Conservation (phyloP, 2,888 invertebrate species). For the Thecophora atra region DNA sequence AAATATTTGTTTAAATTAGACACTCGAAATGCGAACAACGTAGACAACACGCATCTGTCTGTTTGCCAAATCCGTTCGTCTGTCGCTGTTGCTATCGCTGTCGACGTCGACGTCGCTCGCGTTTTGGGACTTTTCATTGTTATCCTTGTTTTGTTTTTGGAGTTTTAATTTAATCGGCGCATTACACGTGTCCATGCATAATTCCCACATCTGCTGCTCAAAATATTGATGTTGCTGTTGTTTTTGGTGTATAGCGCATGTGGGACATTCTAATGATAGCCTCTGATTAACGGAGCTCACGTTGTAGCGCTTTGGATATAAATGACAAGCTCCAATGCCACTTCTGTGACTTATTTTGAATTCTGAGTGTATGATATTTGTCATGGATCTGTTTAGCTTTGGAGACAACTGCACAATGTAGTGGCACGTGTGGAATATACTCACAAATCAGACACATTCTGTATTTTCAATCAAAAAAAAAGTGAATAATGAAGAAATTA, state of each 20-base stretch:
- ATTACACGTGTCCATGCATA: slow-evolving; percentile 16
- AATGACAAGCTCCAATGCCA: background rate
- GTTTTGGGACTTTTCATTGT: background rate
- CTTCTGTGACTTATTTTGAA: slow-evolving; percentile 1
- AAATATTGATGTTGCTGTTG: slow-evolving; percentile 5
- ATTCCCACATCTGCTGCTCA: background rate
- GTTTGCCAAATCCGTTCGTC: too few relatives aligned
- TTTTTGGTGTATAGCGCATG: slow-evolving; percentile 9
- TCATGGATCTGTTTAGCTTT: too few relatives aligned
- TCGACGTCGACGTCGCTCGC: background rate
- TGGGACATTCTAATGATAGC: slow-evolving; percentile 20
- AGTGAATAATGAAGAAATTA: too few relatives aligned
- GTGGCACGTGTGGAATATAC: too few relatives aligned
- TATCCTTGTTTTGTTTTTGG: background rate
- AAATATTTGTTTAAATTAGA: too few relatives aligned
- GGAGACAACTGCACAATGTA: too few relatives aligned
- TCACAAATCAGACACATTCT: too few relatives aligned
- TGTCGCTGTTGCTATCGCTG: too few relatives aligned
- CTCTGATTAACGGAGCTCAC: slow-evolving; percentile 6
- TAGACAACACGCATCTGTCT: too few relatives aligned
- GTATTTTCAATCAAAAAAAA: too few relatives aligned
- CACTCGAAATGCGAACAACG: too few relatives aligned
- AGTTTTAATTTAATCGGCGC: slow-evolving; percentile 15
- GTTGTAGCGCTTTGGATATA: background rate
- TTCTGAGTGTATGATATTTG: too few relatives aligned